Base-by-base conservation (phyloP, 2,797 vertebrate species). In the Megalops cyprinoides region DNA sequence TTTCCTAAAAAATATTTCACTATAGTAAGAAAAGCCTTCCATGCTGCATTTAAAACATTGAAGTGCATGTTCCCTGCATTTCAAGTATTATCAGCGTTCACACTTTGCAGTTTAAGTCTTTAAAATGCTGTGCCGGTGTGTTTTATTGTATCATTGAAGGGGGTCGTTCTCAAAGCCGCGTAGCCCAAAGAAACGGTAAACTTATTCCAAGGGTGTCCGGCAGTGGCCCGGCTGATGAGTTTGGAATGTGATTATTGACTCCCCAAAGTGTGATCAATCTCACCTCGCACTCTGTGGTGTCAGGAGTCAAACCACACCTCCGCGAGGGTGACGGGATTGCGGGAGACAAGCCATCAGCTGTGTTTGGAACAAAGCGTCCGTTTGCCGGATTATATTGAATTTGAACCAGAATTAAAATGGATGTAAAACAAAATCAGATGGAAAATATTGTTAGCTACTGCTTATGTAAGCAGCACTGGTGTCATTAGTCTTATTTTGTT, bases 261-360 rank as follows among this genome's bases (percentile, higher is more conserved):
- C 93, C 94, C 94, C 88, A 91, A 94, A 93, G 94, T 94, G 92
- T 92, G 91, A 95, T 95, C 94, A 94, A 94, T 95, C 94, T 95
- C 94, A 94, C 94, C 94, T 95, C 95, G 94, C 93, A 92, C 91
- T 95, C 93, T 87, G 89, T 90, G 91, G 93, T 95, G 94, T 95
- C 94, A 95, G 93, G 91, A 94, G 91, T 91, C 91, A 91, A 92
- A 92, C 92, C 93, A 89, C 89, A 90, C 90, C 91, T 86, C 92
- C 91, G 87, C 92, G 90, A 92, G 92, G 90, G 91, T 92, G 93
- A 92, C 79, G 90, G 92, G 92, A 94, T 94, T 93, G 91, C 91
- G 89, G 90, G 91, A 94, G 94, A 95, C 93, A 94, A 12, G 92
- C 92, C 91, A 91, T 95, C 91, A 20, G 20, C 71, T 74, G 65